phyloP scores from a whole-genome alignment of 1,140 invertebrate species.

The Rhynchophorus ferrugineus region DNA sequence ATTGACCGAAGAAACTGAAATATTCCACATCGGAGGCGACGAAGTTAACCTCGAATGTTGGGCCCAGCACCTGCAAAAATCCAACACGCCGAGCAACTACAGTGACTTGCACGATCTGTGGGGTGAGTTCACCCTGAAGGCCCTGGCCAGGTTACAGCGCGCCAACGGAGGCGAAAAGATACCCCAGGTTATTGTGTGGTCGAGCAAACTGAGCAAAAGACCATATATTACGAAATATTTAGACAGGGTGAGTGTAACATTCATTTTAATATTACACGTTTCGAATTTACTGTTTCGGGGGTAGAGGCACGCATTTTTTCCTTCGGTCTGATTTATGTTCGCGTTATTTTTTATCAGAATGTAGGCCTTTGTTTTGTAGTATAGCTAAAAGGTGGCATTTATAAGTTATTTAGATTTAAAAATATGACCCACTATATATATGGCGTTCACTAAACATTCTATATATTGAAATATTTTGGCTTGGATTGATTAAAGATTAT shows the following conservation, averaged over 20 bases:
- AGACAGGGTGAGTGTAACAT: constrained; percentile 46
- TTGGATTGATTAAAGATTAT: too few species aligned
- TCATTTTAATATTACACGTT: too few species aligned
- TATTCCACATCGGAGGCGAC: constrained; percentile 78
- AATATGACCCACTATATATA: too few species aligned
- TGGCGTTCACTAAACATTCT: too few species aligned
- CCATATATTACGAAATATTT: constrained; percentile 55
- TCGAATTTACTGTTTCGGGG: too few species aligned
- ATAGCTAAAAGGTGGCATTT: too few species aligned
- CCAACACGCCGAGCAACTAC: constrained; percentile 51
- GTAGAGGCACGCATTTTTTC: too few species aligned
- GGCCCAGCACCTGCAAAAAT: constrained; percentile 51
- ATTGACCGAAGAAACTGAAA: constrained; percentile 55
- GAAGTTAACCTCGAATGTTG: constrained; percentile 74
- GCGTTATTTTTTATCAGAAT: too few species aligned
- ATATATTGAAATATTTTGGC: too few species aligned
- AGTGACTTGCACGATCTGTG: constrained; percentile 68
- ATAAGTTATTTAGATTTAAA: too few species aligned
- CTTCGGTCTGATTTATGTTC: too few species aligned
- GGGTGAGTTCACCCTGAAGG: constrained; percentile 65
- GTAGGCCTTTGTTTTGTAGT: too few species aligned
- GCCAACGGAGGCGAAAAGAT: constrained; percentile 58
- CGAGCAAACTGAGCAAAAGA: constrained; percentile 66
- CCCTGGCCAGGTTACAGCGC: constrained; percentile 51
- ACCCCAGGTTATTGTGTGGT: constrained; percentile 65